phyloP scores from a whole-genome alignment of 2,888 invertebrate genomes.

The Meteorus cinctellus region DNA sequence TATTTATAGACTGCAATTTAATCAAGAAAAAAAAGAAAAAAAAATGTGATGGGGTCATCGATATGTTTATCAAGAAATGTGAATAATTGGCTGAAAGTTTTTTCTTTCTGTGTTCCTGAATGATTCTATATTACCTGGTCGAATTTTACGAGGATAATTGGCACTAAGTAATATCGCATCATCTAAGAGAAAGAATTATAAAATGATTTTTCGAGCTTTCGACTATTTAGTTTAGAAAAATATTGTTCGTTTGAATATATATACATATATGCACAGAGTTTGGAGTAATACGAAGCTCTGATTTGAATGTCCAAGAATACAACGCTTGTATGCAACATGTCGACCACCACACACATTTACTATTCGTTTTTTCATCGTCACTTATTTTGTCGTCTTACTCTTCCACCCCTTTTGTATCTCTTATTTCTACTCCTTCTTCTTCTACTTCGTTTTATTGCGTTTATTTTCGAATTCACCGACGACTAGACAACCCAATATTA shows the following conservation, averaged over 20 bases:
- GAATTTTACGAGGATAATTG: background rate
- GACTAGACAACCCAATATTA: slow-evolving; percentile 1
- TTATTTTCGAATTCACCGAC: slow-evolving; percentile 23
- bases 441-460: background rate
- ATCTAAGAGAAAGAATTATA: background rate
- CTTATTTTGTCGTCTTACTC: slow-evolving; percentile 7
- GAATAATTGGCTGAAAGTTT: background rate
- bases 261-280: background rate
- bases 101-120: background rate
- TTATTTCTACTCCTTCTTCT: background rate
- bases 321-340: slow-evolving; percentile 16
- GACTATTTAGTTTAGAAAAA: background rate
- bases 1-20: too few relatives aligned
- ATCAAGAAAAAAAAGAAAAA: background rate
- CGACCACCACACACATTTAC: background rate
- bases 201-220: background rate
- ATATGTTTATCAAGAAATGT: background rate
- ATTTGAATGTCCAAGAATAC: slow-evolving; percentile 47
- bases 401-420: slow-evolving; percentile 3
- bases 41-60: background rate
- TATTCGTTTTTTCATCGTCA: slow-evolving; percentile 3
- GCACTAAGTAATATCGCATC: background rate
- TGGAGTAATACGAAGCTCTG: slow-evolving; percentile 38
- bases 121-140: background rate
- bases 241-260: background rate